phyloP scores from a whole-genome alignment of 2,113 vertebrate species.

The Silurus meridionalis region DNA sequence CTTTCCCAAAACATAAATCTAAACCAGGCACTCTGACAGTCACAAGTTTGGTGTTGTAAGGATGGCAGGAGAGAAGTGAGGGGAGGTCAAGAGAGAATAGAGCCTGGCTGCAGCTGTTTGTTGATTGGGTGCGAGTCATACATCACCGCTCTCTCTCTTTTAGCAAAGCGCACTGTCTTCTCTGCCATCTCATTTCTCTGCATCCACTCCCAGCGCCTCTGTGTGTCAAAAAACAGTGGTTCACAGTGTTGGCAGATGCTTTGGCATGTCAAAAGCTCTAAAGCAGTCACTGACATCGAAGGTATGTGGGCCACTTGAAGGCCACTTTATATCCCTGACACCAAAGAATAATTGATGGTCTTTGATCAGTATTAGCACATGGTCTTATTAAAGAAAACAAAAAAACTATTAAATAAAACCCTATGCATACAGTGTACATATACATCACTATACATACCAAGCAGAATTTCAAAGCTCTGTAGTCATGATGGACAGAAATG shows the following conservation, averaged over 20 bases:
- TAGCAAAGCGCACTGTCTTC: constrained; percentile 19
- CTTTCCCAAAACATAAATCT: constrained; percentile 33
- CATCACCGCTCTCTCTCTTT: constrained; percentile 25
- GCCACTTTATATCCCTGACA: constrained; percentile 53
- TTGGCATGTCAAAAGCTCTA: constrained; percentile 31
- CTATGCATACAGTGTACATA: background rate
- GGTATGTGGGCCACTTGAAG: constrained; percentile 37
- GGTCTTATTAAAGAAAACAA: background rate
- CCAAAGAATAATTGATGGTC: constrained; percentile 55
- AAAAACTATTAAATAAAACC: background rate
- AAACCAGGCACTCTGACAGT: constrained; percentile 31
- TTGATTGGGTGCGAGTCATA: constrained; percentile 43
- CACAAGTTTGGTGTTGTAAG: constrained; percentile 40
- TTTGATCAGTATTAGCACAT: background rate
- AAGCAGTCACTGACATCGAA: constrained; percentile 31
- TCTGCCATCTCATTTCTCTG: constrained; percentile 21
- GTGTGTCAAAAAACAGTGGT: constrained; percentile 26
- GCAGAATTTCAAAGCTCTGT: constrained; percentile 1
- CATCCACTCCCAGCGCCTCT: constrained; percentile 19
- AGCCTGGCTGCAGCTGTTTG: constrained; percentile 38
- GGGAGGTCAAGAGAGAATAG: constrained; percentile 36
- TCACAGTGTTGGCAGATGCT: constrained; percentile 36
- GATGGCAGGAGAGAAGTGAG: constrained; percentile 26
- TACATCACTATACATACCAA: background rate
- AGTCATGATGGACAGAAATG: constrained; percentile 1